phyloP scores from a whole-genome alignment of 2,888 invertebrate species.

The Himalopsyche japonica region DNA sequence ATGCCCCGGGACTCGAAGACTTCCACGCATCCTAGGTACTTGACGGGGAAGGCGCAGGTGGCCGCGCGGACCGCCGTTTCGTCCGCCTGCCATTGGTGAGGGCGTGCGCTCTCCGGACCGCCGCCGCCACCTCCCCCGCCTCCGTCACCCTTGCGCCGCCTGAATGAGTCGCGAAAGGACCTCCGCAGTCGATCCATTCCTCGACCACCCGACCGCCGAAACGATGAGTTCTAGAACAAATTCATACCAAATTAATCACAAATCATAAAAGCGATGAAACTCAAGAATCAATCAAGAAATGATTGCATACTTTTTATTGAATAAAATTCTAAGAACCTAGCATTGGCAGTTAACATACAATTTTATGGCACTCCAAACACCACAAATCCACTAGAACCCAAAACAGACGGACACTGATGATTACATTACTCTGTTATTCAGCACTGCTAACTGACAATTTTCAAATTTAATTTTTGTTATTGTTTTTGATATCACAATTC shows the following conservation, averaged over 20 bases:
- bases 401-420: too few relatives aligned
- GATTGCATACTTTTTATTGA: too few relatives aligned
- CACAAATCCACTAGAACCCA: too few relatives aligned
- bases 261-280: too few relatives aligned
- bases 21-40: conserved; percentile 98
- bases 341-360: too few relatives aligned
- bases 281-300: too few relatives aligned
- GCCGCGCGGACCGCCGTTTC: conserved; percentile 94
- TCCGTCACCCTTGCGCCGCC: conserved; percentile 79
- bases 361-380: too few relatives aligned
- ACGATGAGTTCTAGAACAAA: conserved; percentile 54
- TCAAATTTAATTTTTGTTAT: too few relatives aligned
- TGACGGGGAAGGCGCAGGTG: conserved; percentile 96
- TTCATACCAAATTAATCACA: not conserved
- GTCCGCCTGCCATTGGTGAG: conserved; percentile 98
- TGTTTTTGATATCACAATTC: too few relatives aligned
- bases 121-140: conserved; percentile 67
- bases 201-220: conserved; percentile 58
- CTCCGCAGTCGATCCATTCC: conserved; percentile 86
- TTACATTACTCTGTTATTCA: too few relatives aligned
- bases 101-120: conserved; percentile 90
- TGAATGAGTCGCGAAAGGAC: conserved; percentile 92
- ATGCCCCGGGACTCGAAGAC: conserved; percentile 99
- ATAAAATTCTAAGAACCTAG: too few relatives aligned
- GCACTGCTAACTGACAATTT: too few relatives aligned